Conservation (phyloP, 2,888 invertebrate species). For the Drosophila tripunctata region DNA sequence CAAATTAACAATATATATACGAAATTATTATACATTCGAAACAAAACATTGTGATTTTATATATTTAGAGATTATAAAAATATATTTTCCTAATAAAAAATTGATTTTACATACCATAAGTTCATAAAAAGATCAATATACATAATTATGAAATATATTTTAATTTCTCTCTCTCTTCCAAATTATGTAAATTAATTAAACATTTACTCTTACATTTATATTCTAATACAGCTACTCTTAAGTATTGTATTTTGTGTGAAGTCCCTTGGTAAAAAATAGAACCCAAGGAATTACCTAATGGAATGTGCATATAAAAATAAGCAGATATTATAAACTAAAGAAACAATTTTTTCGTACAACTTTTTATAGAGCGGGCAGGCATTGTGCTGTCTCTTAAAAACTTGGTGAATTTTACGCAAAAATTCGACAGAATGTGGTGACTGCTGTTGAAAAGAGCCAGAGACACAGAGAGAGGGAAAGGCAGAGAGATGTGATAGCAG, state of each 20-base stretch:
- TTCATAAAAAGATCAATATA: neutral
- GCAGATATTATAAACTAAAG: conserved; percentile 1
- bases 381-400: conserved; percentile 61
- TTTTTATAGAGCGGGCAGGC: conserved; percentile 19
- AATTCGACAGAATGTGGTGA: conserved; percentile 46
- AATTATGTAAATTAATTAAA: neutral
- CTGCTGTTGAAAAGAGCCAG: conserved; percentile 47
- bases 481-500: conserved; percentile 29
- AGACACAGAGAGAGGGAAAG: conserved; percentile 13
- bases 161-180: neutral
- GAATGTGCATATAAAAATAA: conserved; percentile 21
- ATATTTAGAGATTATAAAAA: no score
- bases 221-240: neutral
- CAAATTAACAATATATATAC: no score
- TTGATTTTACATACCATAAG: no score
- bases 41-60: no score
- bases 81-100: no score
- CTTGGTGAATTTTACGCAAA: conserved; percentile 68
- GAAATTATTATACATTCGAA: no score
- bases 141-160: neutral
- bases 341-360: conserved; percentile 6
- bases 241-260: neutral
- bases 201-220: neutral
- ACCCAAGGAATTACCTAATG: conserved; percentile 14
- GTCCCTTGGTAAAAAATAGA: neutral